Base-by-base conservation (phyloP, 2,113 vertebrate species). In the Poeciliopsis prolifica region DNA sequence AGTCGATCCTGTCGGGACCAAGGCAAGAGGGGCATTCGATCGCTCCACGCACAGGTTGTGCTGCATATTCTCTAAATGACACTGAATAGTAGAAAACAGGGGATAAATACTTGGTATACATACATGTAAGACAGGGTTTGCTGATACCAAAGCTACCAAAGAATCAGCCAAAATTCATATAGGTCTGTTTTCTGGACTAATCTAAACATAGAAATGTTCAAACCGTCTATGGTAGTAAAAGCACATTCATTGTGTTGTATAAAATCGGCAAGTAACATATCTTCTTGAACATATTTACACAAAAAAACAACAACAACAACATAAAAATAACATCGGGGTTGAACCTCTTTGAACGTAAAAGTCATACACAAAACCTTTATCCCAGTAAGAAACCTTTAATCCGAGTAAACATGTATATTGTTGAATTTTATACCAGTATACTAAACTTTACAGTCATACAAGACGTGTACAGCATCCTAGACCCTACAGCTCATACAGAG, bases 241-340 rank as follows among this genome's bases (percentile, higher is more conserved):
- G 91, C 92, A 94, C 93, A 95, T 94, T 95, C 93, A 94, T 78
- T 86, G 92, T 13, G 67, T 92, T 61, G 92, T 95, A 94, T 92
- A 94, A 94, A 95, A 94, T 92, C 83, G 87, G 87, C 89, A 79
- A 80, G 85, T 82, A 87, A 74, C 58, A 82, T 74, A 29, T 86
- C 82, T 81, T 87, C 90, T 88, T 75, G 58, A 89, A 88, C 74
- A 75, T 92, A 87, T 94, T 86, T 92, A 93, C 90, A 94, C 79
- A 88, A 79, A 61, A 28, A 60, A 24, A 58, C 92, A 87, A 89
- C 65, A 8, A 68, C 8, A 77, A 69, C 1, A 70, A 87, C 87
- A 60, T 74, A 78, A 48, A 19, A 48, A 48, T 19, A 48, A 48
- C 44, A 22, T 19, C 19, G 17, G 44, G 44, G 17, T 48, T 19